Evolutionary conservation across 2,888 invertebrate genomes (phyloP).

Genomic region (Netelia virgata): DNA sequence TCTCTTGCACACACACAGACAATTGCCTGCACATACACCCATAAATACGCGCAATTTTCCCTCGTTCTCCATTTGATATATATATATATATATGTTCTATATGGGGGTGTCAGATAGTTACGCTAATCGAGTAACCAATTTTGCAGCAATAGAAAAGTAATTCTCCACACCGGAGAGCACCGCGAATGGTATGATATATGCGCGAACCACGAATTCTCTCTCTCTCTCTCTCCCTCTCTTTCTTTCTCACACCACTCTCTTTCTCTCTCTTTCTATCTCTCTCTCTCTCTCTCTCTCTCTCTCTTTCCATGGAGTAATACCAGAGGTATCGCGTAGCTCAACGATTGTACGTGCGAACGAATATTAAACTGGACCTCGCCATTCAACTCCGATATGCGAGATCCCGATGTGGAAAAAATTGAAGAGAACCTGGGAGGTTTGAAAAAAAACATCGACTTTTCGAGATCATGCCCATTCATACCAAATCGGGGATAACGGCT

Average conservation of each 20-base stretch:
- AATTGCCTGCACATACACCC: neutral
- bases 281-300: neutral
- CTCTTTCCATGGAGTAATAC: neutral
- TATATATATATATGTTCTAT: neutral
- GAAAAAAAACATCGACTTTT: neutral
- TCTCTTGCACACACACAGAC: constrained; percentile 41
- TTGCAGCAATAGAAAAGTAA: constrained; percentile 80
- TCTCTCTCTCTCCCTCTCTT: neutral
- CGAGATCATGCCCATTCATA: neutral
- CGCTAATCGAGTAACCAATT: constrained; percentile 83
- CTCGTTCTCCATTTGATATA: constrained; percentile 39
- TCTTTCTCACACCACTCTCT: too few species aligned
- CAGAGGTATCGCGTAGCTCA: constrained; percentile 41
- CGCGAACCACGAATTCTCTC: neutral
- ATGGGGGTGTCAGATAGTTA: constrained; percentile 79
- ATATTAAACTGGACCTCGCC: constrained; percentile 50
- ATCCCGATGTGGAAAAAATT: neutral
- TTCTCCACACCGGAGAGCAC: constrained; percentile 62
- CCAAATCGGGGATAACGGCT: neutral
- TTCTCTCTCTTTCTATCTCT: neutral
- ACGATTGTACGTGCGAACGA: constrained; percentile 59
- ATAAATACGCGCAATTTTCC: constrained; percentile 6
- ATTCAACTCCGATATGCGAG: constrained; percentile 32
- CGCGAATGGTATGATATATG: constrained; percentile 13
- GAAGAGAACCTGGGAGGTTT: neutral